These are phyloP conservation scores for Idris sp. DNA, from an alignment of 1,140 invertebrate genomes.

Conservation along the genomic window DNA sequence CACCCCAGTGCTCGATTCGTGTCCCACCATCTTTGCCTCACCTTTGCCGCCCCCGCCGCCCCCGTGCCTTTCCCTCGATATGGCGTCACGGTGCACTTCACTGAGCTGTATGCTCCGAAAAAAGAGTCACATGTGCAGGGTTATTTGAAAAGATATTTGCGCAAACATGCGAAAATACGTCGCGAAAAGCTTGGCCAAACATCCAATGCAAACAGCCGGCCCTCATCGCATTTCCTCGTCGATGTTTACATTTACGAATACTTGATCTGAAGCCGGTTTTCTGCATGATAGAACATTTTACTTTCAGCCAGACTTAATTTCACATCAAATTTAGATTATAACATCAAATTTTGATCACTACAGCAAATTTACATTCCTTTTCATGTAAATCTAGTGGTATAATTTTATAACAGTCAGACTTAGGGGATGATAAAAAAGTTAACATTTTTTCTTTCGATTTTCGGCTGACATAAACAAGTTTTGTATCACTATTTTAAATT, in stretches of 20 bases:
- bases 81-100: slow-evolving; percentile 45
- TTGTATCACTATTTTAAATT: no score
- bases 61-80: slow-evolving; percentile 16
- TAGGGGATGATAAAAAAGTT: no score
- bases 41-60: slow-evolving; percentile 31
- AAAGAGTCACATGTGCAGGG: slow-evolving; percentile 28
- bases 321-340: not conserved
- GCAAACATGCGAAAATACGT: slow-evolving; percentile 52
- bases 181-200: slow-evolving; percentile 41
- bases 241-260: slow-evolving; percentile 41
- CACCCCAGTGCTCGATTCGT: slow-evolving; percentile 62
- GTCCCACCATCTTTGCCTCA: slow-evolving; percentile 35
- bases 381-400: no score
- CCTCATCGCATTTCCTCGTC: slow-evolving; percentile 16
- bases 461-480: no score
- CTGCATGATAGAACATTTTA: slow-evolving; percentile 9
- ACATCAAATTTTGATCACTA: no score
- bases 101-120: slow-evolving; percentile 35
- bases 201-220: slow-evolving; percentile 34
- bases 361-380: no score
- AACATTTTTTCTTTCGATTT: no score
- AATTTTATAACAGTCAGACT: no score
- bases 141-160: slow-evolving; percentile 53
- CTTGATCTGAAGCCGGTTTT: slow-evolving; percentile 24
- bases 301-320: slow-evolving; percentile 18